Base-by-base conservation (phyloP, 2,113 vertebrate species). In the Eulacestoma nigropectus region DNA sequence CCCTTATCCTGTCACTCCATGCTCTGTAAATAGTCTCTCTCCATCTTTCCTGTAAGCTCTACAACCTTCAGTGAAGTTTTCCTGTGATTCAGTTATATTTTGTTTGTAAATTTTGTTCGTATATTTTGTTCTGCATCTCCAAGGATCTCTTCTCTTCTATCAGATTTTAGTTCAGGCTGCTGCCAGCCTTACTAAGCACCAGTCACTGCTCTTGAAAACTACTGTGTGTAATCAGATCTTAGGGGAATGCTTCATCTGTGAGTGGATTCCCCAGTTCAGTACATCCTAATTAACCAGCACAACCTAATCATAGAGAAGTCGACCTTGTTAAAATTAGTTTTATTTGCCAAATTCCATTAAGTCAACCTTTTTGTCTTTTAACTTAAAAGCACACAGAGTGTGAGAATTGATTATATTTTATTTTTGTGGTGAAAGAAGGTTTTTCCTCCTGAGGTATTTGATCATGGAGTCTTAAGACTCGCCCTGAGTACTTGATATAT, bases 221-320 rank as follows among this genome's bases (percentile, higher is more conserved):
- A 11, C 44, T 33, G 6, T 15, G 8, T 72, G 41, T 53, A 67
- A 74, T 82, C 44, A 60, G 65, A 70, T 81, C 69, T 87, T 78
- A 44, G 25, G 27, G 60, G 35, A 91, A 78, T 6, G 2, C 55
- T 80, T 93, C 13, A 65, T 67, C 37, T 67, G 27, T 37, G 89
- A 87, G 42, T 63, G 29, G 50, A 89, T 92, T 93, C 72, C 73
- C 52, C 80, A 70, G 41, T 81, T 93, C 80, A 92, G 19, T 74
- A 72, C 79, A 67, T 84, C 65, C 53, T 90, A 81, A 89, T 78
- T 78, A 95, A 94, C 52, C 44, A 64, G 16, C 20, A 75, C 37
- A 87, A 56, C 13, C 17, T 87, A 84, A 70, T 86, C 30, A 86
- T 41, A 80, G 14, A 75, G 27, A 86, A 86, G 27, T 56, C 0